Base-by-base conservation (phyloP, 2,888 invertebrate genomes). In the Bhutanitis thaidina region DNA sequence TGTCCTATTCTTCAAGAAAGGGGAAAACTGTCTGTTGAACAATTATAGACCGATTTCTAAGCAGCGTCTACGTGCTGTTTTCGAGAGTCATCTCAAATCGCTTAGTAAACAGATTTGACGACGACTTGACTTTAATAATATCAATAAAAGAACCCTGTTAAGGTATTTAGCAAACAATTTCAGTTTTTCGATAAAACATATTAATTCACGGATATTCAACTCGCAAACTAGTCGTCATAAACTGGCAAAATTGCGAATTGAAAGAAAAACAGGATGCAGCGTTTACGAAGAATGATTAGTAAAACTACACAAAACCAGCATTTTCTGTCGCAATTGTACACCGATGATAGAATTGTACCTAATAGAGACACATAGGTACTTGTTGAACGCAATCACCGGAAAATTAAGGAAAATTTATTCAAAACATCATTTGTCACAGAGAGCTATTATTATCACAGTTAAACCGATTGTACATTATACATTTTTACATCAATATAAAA, bases 231-330 rank as follows among this genome's bases (percentile, higher is more conserved):
- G 29, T 29, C 14, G 35, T 12, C 25, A 13, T 35, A 35, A 35
- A 35, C 46, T 35, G 44, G 41, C 38, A 53, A n/a, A 58, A 55
- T 54, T 54, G 52, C 32, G 32, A 50, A 60, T 57, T 59, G 57
- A 61, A 60, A 59, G 61, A 71, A 69, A 69, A 74, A 80, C 80
- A 80, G 82, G 83, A 83, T 75, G 70, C 58, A 50, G 56, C 70
- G 65, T 73, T 80, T 77, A 79, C 60, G 67, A 66, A 58, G 66
- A 61, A 72, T 75, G 75, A 79, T 79, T 67, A 68, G 65, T 71
- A 65, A 68, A 77, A 76, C 64, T 68, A 60, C 59, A 61, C 62
- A 36, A 71, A 75, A 74, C 74, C 69, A 67, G 49, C 63, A 61
- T 74, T 77, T 76, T 72, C 58, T 64, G 58, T 56, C 61, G 65